A percentile compares a stretch with the other conserved stretches of the same genome.
These are phyloP conservation scores for Bombus terrestris DNA, from an alignment of 1,140 invertebrate genomes.

Conservation along the genomic window DNA sequence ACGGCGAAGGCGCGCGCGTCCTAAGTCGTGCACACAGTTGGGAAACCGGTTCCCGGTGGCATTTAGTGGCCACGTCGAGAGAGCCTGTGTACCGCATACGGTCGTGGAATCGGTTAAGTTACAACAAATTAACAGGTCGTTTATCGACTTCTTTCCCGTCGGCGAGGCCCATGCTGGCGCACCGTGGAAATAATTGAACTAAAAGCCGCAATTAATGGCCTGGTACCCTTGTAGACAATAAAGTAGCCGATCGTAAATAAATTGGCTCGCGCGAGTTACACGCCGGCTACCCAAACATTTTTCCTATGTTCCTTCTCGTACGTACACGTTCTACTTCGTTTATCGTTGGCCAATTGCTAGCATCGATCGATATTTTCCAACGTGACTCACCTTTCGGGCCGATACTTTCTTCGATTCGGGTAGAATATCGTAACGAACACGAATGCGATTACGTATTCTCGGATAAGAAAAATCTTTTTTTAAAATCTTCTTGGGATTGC, in stretches of 20 bases:
- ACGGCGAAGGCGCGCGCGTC: constrained; percentile 12
- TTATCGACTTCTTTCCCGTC: constrained; percentile 6
- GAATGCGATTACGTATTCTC: too few relatives aligned
- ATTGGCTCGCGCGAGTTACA: constrained; percentile 14
- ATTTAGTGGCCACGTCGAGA: constrained; percentile 11
- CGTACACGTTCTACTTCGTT: not conserved
- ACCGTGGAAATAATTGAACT: constrained; percentile 11
- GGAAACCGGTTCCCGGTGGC: constrained; percentile 39
- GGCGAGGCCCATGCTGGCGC: not conserved
- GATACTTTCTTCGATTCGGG: too few relatives aligned
- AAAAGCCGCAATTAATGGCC: constrained; percentile 33
- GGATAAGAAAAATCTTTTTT: too few relatives aligned
- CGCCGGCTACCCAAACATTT: not conserved
- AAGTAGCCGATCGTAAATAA: constrained; percentile 39
- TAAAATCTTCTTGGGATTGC: too few relatives aligned
- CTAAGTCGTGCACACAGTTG: constrained; percentile 13
- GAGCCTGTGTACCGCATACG: constrained; percentile 5
- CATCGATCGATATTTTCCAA: too few relatives aligned
- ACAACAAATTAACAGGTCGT: constrained; percentile 51
- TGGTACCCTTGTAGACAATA: constrained; percentile 35
- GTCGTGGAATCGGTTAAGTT: constrained; percentile 17
- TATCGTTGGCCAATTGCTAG: not conserved
- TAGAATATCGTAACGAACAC: too few relatives aligned
- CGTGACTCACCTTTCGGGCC: too few relatives aligned
- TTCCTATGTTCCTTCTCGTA: not conserved